These are phyloP conservation scores for human DNA, from an alignment of 2,113 vertebrate species.

Conservation along the genomic window GRCh38 chr12:75886501-75887000, in stretches of 20 bases:
- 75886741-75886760: background rate
- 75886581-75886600: background rate
- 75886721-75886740: background rate
- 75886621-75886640: background rate
- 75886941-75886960: background rate
- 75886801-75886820: background rate
- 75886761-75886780: background rate
- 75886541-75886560: background rate
- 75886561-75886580: background rate
- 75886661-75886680: background rate
- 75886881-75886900: background rate
- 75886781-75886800: background rate
- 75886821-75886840: background rate
- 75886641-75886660: background rate
- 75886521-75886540: background rate
- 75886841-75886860: background rate
- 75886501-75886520: background rate
- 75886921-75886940: background rate
- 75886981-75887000: background rate
- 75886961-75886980: background rate
- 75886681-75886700: background rate
- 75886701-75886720: constrained; percentile 10
- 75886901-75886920: background rate
- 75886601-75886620: background rate
- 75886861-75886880: background rate